A percentile compares a stretch with the other conserved stretches of the same genome.
Conservation (phyloP, 2,888 invertebrate species). For the Muschampia plurimacula region DNA sequence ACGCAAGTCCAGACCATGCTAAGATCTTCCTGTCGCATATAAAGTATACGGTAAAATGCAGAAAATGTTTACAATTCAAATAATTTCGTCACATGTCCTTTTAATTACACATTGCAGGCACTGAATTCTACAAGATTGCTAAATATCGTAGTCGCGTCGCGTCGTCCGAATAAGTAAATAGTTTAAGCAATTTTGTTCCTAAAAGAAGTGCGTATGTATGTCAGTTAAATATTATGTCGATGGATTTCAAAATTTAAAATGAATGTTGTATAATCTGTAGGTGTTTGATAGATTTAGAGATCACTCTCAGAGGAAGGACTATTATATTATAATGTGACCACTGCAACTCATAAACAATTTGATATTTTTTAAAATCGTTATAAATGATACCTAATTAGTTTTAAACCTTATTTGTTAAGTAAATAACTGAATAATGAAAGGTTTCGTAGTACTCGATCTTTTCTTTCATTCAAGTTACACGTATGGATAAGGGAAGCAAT, state of each 20-base stretch:
- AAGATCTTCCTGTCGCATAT: slow-evolving; percentile 31
- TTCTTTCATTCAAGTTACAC: too few relatives aligned
- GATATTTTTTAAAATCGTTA: too few relatives aligned
- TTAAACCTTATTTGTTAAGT: too few relatives aligned
- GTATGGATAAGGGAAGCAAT: too few relatives aligned
- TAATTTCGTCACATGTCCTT: slow-evolving; percentile 30
- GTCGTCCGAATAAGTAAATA: slow-evolving; percentile 60
- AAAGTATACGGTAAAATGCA: slow-evolving; percentile 16
- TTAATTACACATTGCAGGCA: slow-evolving; percentile 31
- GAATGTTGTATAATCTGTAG: slow-evolving; percentile 9
- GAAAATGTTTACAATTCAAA: slow-evolving; percentile 17
- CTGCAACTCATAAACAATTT: too few relatives aligned
- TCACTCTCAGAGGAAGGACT: too few relatives aligned
- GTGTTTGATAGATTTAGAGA: not conserved
- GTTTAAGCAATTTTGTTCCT: slow-evolving; percentile 47
- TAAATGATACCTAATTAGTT: too few relatives aligned
- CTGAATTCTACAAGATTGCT: slow-evolving; percentile 39
- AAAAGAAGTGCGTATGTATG: slow-evolving; percentile 49
- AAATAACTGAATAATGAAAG: too few relatives aligned
- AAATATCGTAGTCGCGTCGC: slow-evolving; percentile 43
- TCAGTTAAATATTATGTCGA: slow-evolving; percentile 56
- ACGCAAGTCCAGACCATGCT: not conserved
- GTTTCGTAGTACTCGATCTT: too few relatives aligned
- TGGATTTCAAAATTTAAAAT: slow-evolving; percentile 54
- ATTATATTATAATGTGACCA: too few relatives aligned